Base-by-base conservation (phyloP, 2,113 vertebrate species). In the Cyphomyrus discorhynchus region DNA sequence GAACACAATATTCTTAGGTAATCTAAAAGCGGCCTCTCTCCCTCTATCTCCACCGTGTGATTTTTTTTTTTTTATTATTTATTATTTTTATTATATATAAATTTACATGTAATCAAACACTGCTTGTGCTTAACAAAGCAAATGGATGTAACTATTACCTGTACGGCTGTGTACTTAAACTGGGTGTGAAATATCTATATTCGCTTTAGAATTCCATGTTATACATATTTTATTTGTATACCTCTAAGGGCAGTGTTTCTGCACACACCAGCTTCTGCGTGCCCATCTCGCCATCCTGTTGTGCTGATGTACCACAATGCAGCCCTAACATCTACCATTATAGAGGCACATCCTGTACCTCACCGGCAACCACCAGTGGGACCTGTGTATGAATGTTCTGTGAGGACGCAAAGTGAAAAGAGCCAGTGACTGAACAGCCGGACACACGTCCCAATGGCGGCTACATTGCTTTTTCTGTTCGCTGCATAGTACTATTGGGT, bases 311-410 rank as follows among this genome's bases (percentile, higher is more conserved):
- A 11, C 62, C 3, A 11, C n/a, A 27, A 70, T 27, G 10, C 62
- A 31, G 10, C n/a, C 27, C 10, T 70, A 31, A 31, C 62, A 70
- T 31, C 62, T 70, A 4, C n/a, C 27, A 70, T 31, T 27, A 31
- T 70, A 70, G 11, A 31, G 27, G 27, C 10, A 70, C n/a, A 3
- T 31, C n/a, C 62, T 70, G n/a, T 13, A 31, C 62, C 62, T 70
- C n/a, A 31, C 27, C 0, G 2, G 15, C 15, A 39, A 95, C 96
- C 96, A 92, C 87, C 93, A 93, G 91, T 27, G 27, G 62, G 9
- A n/a, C 90, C 92, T 91, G 90, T 90, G 15, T 92, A 56, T 89
- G 82, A 90, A 91, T 89, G 91, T 85, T 89, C 89, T 31, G 66
- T 74, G 50, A 80, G 87, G 52, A 56, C 84, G 35, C 87, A 13